Percentiles rank a stretch among this genome's conserved stretches.
Evolutionary conservation across 2,113 vertebrate species (phyloP).

Genomic region (Micronisus gabar): DNA sequence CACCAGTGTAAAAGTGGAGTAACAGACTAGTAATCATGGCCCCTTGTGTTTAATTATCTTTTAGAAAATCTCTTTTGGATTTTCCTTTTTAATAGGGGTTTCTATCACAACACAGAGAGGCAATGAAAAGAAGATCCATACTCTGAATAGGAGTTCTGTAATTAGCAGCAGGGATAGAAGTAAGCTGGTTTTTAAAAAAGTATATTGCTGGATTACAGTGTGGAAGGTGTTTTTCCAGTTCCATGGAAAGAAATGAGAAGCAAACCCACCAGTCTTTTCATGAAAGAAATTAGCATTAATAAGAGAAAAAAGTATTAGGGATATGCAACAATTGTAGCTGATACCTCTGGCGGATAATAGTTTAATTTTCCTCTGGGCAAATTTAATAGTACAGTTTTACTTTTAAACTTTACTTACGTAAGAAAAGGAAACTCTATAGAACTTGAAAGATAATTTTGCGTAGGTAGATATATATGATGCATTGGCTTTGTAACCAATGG

Average conservation of each 20-base stretch:
- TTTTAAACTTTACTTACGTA: neutral
- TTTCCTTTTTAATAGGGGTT: neutral
- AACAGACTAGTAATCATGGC: neutral
- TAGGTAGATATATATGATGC: neutral
- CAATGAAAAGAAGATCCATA: neutral
- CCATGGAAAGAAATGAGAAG: neutral
- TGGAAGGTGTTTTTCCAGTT: neutral
- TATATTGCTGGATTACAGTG: neutral
- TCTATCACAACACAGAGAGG: neutral
- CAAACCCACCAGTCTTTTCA: neutral
- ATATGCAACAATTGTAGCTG: neutral
- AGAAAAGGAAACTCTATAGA: neutral
- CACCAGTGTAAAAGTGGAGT: neutral
- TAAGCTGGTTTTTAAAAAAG: neutral
- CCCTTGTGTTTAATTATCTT: neutral
- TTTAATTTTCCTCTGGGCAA: conserved; percentile 27
- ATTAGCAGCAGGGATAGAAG: neutral
- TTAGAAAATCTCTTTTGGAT: neutral
- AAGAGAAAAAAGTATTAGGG: neutral
- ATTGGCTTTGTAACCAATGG: neutral
- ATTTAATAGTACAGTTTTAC: conserved; percentile 3
- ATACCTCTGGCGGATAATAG: conserved; percentile 34
- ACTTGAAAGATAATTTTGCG: neutral
- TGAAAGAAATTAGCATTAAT: conserved; percentile 16
- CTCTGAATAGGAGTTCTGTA: neutral